Percentiles rank a stretch among this genome's conserved stretches.
Conservation (phyloP, 2,888 invertebrate species). For the Busseola fusca region DNA sequence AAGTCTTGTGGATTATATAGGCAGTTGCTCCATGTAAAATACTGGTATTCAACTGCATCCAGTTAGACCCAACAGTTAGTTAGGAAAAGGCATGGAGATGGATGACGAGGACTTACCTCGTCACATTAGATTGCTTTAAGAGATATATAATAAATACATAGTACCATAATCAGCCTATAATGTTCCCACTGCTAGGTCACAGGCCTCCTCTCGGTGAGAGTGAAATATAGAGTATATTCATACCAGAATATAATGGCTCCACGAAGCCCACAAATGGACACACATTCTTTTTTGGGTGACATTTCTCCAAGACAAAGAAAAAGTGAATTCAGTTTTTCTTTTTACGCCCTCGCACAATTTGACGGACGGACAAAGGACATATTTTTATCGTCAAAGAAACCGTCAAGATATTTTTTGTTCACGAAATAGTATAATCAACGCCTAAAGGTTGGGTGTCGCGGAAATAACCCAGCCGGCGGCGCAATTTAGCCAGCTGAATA, state of each 20-base stretch:
- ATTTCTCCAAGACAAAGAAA: not conserved
- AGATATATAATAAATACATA: too few relatives aligned
- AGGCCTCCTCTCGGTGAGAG: too few relatives aligned
- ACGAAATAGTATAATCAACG: conserved; percentile 1
- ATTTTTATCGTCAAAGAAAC: conserved; percentile 1
- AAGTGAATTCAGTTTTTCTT: conserved; percentile 12
- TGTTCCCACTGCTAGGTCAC: too few relatives aligned
- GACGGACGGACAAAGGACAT: conserved; percentile 1
- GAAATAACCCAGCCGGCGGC: not conserved
- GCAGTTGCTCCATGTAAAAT: too few relatives aligned
- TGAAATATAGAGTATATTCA: too few relatives aligned
- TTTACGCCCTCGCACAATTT: conserved; percentile 2
- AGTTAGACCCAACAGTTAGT: too few relatives aligned
- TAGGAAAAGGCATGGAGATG: too few relatives aligned
- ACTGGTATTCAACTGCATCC: too few relatives aligned
- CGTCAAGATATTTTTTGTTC: conserved; percentile 6
- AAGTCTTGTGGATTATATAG: too few relatives aligned
- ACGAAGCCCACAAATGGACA: not conserved
- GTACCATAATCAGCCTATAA: too few relatives aligned
- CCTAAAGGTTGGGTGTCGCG: not conserved
- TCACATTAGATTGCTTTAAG: too few relatives aligned
- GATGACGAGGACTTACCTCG: too few relatives aligned
- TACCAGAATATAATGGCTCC: not conserved
- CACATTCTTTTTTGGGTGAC: not conserved
- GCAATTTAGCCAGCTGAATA: conserved; percentile 3